Conservation (phyloP, 2,797 vertebrate genomes). For the Coranthus polyacanthus region DNA sequence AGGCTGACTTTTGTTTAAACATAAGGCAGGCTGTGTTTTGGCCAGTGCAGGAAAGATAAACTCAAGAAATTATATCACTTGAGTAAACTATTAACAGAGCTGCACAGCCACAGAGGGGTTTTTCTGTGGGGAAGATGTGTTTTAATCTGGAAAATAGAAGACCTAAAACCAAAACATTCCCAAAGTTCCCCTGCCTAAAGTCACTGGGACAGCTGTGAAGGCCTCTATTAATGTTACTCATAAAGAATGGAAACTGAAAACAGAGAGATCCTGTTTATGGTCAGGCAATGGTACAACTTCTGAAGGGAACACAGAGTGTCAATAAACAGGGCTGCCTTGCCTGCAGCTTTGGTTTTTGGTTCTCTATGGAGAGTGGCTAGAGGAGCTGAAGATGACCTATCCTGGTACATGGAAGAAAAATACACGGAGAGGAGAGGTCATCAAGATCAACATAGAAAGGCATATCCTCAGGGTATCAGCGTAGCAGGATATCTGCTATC, state of each 20-base stretch:
- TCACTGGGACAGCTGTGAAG: constrained; percentile 52
- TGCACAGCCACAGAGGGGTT: constrained; percentile 13
- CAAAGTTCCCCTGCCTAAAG: constrained; percentile 42
- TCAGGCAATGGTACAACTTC: constrained; percentile 54
- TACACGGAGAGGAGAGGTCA: constrained; percentile 54
- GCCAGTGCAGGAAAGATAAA: constrained; percentile 49
- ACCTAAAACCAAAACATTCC: constrained; percentile 53
- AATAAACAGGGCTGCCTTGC: constrained; percentile 68
- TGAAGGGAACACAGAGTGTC: constrained; percentile 57
- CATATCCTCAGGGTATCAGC: constrained; percentile 51
- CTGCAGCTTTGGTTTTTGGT: constrained; percentile 54
- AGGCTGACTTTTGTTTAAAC: constrained; percentile 62
- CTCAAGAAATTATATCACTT: constrained; percentile 30
- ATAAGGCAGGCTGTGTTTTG: constrained; percentile 50
- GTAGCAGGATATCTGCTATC: constrained; percentile 46
- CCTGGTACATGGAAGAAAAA: constrained; percentile 39
- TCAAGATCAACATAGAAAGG: constrained; percentile 22
- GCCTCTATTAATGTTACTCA: constrained; percentile 67
- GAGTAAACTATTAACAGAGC: constrained; percentile 48
- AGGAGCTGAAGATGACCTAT: constrained; percentile 27
- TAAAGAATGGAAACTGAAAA: constrained; percentile 75
- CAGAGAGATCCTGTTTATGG: constrained; percentile 75
- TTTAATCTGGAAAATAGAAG: constrained; percentile 39
- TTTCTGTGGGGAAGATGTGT: constrained; percentile 21
- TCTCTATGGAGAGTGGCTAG: constrained; percentile 22